These are phyloP conservation scores for Cyclophora punctaria DNA, from an alignment of 2,888 invertebrate species.

Conservation along the genomic window DNA sequence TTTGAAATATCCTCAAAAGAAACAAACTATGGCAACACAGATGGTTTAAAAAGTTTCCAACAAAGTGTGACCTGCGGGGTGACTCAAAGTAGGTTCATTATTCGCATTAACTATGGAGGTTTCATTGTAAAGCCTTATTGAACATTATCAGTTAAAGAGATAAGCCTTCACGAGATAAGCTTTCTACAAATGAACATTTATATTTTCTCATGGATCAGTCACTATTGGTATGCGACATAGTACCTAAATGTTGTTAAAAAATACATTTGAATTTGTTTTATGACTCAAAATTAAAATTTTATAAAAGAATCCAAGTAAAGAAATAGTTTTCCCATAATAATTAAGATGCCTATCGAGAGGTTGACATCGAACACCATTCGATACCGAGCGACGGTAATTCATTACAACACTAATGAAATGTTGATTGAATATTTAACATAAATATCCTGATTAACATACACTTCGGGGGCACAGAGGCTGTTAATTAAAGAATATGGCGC, in stretches of 20 bases:
- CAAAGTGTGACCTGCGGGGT: background rate
- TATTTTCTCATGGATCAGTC: background rate
- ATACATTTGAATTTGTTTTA: too few relatives aligned
- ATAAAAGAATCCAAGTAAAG: background rate
- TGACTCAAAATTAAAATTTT: background rate
- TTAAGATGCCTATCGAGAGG: background rate
- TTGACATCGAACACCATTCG: background rate
- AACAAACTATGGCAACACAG: background rate
- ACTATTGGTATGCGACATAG: background rate
- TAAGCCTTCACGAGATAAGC: background rate
- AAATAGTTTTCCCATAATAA: conserved; percentile 1
- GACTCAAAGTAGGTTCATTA: conserved; percentile 9
- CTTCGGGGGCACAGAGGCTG: conserved; percentile 24
- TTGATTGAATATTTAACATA: conserved; percentile 22
- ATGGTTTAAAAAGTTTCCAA: too few relatives aligned
- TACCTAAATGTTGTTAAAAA: too few relatives aligned
- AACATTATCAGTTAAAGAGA: conserved; percentile 11
- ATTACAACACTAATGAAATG: conserved; percentile 23
- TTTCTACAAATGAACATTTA: too few relatives aligned
- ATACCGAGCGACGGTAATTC: conserved; percentile 17
- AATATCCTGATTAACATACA: conserved; percentile 29
- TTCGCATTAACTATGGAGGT: conserved; percentile 1
- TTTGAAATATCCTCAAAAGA: conserved; percentile 11
- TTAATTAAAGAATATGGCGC: conserved; percentile 40
- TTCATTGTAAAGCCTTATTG: conserved; percentile 11